These are phyloP conservation scores for Amblyjoppa proteus DNA, from an alignment of 2,888 invertebrate species.

Conservation along the genomic window DNA sequence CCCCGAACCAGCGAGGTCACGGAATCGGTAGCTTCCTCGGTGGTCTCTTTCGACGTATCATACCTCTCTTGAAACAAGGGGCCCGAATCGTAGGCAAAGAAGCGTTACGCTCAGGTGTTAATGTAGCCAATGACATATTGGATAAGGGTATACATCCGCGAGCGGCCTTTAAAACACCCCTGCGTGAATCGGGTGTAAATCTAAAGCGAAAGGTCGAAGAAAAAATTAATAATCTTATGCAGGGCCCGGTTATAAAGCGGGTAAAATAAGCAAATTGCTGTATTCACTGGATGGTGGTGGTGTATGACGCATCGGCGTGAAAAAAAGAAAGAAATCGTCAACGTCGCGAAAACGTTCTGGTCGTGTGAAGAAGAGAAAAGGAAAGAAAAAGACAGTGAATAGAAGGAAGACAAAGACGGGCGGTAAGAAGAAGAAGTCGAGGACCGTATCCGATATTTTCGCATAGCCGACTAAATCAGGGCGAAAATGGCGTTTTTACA, in stretches of 20 bases:
- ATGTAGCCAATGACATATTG: not conserved
- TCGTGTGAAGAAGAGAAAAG: not conserved
- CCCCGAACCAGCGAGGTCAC: too few relatives aligned
- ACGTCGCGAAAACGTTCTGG: not conserved
- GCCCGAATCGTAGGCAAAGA: too few relatives aligned
- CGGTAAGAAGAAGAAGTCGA: not conserved
- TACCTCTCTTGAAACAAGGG: not conserved
- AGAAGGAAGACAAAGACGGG: not conserved
- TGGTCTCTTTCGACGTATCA: not conserved
- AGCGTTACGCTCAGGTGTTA: too few relatives aligned
- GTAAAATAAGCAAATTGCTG: not conserved
- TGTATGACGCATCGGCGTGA: not conserved
- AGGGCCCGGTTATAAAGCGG: not conserved
- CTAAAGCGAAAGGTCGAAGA: not conserved
- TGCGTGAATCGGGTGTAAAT: not conserved
- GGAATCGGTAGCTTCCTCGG: not conserved
- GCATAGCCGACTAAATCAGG: not conserved
- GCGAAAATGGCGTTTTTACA: not conserved
- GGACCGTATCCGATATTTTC: constrained; percentile 33
- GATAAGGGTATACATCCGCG: not conserved
- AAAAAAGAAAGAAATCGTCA: not conserved
- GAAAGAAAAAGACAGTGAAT: too few relatives aligned
- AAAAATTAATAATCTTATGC: not conserved
- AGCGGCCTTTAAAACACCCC: not conserved
- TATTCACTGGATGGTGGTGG: not conserved